Conservation (phyloP, 2,797 vertebrate genomes). For the Diceros bicornis region DNA sequence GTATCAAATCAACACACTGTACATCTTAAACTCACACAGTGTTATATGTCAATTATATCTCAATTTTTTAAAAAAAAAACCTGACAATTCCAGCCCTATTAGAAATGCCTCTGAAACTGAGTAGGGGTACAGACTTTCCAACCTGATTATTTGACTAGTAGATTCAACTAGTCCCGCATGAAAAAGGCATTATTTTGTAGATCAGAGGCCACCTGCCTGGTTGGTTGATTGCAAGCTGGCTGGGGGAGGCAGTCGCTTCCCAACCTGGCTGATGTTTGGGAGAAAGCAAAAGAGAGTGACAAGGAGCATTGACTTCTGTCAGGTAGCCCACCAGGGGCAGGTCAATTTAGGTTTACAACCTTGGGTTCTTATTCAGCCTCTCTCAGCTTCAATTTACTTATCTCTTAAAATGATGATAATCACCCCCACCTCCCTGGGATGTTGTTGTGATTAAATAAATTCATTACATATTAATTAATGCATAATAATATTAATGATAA, state of each 20-base stretch:
- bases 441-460: conserved; percentile 25
- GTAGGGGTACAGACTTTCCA: background rate
- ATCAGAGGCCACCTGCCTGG: background rate
- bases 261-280: background rate
- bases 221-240: background rate
- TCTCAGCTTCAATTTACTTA: background rate
- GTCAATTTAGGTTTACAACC: background rate
- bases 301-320: background rate
- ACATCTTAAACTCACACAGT: background rate
- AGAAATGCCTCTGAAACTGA: background rate
- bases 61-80: background rate
- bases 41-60: background rate
- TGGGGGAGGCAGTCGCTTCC: background rate
- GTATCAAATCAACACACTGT: background rate
- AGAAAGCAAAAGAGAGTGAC: background rate
- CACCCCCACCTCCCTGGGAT: background rate
- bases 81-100: background rate
- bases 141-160: background rate
- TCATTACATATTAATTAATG: background rate
- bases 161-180: background rate
- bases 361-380: background rate
- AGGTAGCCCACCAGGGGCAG: background rate
- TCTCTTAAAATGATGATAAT: background rate
- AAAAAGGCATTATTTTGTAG: background rate
- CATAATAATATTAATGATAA: background rate